phyloP scores from a whole-genome alignment of 2,888 invertebrate species.

The Caenorhabditis sp. region DNA sequence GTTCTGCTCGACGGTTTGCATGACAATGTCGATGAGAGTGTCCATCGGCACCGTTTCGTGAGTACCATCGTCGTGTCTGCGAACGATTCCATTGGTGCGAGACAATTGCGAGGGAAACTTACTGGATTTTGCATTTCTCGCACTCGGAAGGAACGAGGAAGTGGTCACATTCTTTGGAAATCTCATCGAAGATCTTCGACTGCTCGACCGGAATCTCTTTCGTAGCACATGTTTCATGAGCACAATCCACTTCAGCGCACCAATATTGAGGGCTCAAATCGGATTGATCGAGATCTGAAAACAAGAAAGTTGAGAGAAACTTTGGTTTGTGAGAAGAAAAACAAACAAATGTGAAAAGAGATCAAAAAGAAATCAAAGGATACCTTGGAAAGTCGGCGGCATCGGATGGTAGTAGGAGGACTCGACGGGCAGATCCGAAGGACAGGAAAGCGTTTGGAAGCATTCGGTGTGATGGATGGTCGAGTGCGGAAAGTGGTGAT shows the following conservation, averaged over 20 bases:
- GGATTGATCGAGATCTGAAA: constrained; percentile 34
- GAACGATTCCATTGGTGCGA: too few species aligned
- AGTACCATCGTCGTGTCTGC: constrained; percentile 49
- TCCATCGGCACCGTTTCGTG: constrained; percentile 57
- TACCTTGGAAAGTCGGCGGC: constrained; percentile 43
- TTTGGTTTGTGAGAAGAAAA: background rate
- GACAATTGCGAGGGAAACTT: background rate
- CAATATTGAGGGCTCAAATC: constrained; percentile 39
- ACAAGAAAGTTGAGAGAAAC: background rate
- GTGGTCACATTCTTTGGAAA: constrained; percentile 64
- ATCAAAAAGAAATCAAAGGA: background rate
- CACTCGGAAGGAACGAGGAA: constrained; percentile 53
- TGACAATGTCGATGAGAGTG: constrained; percentile 59
- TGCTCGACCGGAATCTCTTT: constrained; percentile 50
- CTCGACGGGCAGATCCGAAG: constrained; percentile 50
- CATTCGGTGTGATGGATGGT: constrained; percentile 49
- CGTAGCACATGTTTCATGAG: constrained; percentile 21
- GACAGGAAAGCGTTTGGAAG: constrained; percentile 48
- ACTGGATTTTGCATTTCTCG: constrained; percentile 56
- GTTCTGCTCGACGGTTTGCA: constrained; percentile 50
- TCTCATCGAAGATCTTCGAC: constrained; percentile 57
- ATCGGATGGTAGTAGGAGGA: constrained; percentile 35
- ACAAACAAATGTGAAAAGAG: background rate
- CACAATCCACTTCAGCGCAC: constrained; percentile 47
- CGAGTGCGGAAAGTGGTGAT: constrained; percentile 55